Percentiles rank a stretch among this genome's conserved stretches.
phyloP scores from a whole-genome alignment of 2,113 vertebrate genomes.

The Gavialis gangeticus region DNA sequence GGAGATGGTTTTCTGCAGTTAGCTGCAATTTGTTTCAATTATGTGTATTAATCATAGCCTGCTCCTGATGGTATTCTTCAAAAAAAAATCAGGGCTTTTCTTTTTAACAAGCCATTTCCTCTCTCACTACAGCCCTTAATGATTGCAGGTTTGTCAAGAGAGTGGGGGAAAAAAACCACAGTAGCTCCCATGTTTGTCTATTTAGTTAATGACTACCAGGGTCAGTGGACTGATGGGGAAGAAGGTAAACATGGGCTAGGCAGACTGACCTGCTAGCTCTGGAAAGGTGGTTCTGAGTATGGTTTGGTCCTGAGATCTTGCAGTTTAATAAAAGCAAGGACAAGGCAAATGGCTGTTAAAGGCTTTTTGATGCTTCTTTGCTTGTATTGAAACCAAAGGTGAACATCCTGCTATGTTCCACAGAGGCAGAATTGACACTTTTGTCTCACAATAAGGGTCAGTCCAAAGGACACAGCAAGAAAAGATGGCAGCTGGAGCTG shows the following conservation, averaged over 20 bases:
- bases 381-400: constrained; percentile 18
- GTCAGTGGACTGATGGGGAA: constrained; percentile 8
- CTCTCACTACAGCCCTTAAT: constrained; percentile 52
- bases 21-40: constrained; percentile 86
- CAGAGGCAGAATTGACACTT: neutral
- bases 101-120: constrained; percentile 69
- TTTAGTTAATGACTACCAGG: neutral
- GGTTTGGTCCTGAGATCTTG: neutral
- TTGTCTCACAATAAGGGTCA: neutral
- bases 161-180: accelerated
- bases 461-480: neutral
- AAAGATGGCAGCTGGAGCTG: neutral
- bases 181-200: neutral
- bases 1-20: constrained; percentile 81
- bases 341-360: neutral
- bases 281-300: neutral
- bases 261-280: neutral
- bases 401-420: constrained; percentile 1
- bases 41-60: constrained; percentile 84
- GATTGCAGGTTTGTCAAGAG: constrained; percentile 12
- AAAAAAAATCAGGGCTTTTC: constrained; percentile 61
- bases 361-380: neutral
- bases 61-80: constrained; percentile 76
- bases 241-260: neutral
- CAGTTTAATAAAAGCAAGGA: neutral